These are phyloP conservation scores for Steinernema feltiae DNA, from an alignment of 1,140 invertebrate genomes.

Conservation along the genomic window DNA sequence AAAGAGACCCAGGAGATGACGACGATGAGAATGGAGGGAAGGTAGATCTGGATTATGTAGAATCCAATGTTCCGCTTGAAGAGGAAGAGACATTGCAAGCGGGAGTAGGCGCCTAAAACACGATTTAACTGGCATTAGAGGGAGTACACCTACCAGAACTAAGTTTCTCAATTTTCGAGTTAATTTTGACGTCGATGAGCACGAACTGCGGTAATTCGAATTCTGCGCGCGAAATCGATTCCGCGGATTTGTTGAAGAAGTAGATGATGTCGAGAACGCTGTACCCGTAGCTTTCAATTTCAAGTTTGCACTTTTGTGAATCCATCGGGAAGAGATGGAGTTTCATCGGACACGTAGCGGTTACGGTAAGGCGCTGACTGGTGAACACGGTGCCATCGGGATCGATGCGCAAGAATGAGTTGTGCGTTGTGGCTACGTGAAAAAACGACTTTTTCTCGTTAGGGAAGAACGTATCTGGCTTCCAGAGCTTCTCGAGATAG, in stretches of 20 bases:
- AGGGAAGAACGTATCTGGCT: slow-evolving; percentile 92
- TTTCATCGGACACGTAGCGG: slow-evolving; percentile 94
- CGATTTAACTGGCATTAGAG: background rate
- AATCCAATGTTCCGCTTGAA: slow-evolving; percentile 52
- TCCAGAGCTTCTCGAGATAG: slow-evolving; percentile 95
- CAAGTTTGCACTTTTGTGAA: slow-evolving; percentile 63
- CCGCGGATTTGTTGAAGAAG: slow-evolving; percentile 64
- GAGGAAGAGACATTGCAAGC: slow-evolving; percentile 36
- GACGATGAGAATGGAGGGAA: slow-evolving; percentile 50
- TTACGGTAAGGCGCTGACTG: slow-evolving; percentile 71
- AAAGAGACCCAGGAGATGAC: slow-evolving; percentile 54
- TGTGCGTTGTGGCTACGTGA: slow-evolving; percentile 86
- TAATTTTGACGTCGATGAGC: slow-evolving; percentile 66
- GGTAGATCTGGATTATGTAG: slow-evolving; percentile 49
- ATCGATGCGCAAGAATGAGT: slow-evolving; percentile 63
- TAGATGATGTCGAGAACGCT: slow-evolving; percentile 92
- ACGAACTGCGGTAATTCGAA: slow-evolving; percentile 71
- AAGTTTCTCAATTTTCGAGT: slow-evolving; percentile 34
- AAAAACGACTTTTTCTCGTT: slow-evolving; percentile 98
- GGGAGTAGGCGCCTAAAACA: slow-evolving; percentile 46
- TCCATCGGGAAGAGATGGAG: slow-evolving; percentile 94
- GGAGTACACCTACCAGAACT: slow-evolving; percentile 23
- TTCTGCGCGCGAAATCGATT: slow-evolving; percentile 52
- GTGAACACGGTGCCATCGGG: slow-evolving; percentile 57
- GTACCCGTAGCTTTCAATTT: slow-evolving; percentile 73